Conservation (phyloP, 2,113 vertebrate species). For the Crotophaga sulcirostris region DNA sequence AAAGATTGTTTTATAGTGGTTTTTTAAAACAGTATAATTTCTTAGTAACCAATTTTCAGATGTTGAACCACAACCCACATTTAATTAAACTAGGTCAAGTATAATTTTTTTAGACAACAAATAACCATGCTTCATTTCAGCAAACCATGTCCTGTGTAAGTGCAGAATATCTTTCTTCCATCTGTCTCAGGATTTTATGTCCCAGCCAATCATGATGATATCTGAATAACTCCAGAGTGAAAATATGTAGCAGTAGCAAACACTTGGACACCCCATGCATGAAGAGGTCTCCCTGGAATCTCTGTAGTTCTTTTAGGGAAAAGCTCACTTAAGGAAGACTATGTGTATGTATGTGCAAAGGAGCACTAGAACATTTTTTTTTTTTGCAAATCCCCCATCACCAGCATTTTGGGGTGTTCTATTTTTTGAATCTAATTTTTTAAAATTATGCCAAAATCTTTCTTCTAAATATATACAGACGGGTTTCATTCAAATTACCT, state of each 20-base stretch:
- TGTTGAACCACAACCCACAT: conserved; percentile 61
- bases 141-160: conserved; percentile 30
- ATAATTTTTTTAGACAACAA: conserved; percentile 44
- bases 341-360: background rate
- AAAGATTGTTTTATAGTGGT: conserved; percentile 34
- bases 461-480: background rate
- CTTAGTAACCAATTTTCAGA: conserved; percentile 56
- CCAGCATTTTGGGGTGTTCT: background rate
- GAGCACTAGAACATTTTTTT: background rate
- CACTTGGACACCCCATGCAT: background rate
- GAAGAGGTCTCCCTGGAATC: background rate
- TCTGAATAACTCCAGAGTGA: background rate
- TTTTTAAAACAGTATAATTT: conserved; percentile 43
- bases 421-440: background rate
- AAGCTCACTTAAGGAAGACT: background rate
- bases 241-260: background rate
- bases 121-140: conserved; percentile 1
- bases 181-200: background rate
- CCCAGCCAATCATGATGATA: background rate
- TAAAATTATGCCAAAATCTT: background rate
- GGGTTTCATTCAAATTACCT: background rate
- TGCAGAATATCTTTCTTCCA: background rate
- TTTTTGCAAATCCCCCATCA: background rate
- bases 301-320: background rate
- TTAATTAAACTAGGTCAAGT: conserved; percentile 75